phyloP scores from a whole-genome alignment of 2,797 vertebrate species.

The Xenentodon cancila region DNA sequence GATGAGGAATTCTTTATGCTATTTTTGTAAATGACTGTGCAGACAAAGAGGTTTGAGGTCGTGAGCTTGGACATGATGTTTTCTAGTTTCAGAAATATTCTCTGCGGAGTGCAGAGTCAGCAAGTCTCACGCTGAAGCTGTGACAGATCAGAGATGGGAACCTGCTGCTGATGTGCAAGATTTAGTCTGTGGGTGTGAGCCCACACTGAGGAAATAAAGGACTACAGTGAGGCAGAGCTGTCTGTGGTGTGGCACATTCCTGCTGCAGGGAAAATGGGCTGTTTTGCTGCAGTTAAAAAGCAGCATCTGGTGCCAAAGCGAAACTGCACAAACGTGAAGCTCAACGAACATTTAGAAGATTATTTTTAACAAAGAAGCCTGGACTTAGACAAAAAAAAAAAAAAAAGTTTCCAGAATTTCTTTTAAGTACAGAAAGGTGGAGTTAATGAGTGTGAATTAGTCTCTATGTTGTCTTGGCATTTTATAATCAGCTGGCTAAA shows the following conservation, averaged over 20 bases:
- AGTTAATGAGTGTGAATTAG: not conserved
- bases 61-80: slow-evolving; percentile 1
- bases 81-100: slow-evolving; percentile 7
- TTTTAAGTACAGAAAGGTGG: too few relatives aligned
- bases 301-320: slow-evolving; percentile 8
- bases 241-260: slow-evolving; percentile 60
- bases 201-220: slow-evolving; percentile 51
- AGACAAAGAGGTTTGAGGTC: not conserved
- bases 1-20: not conserved
- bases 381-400: too few relatives aligned
- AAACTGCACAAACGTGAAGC: slow-evolving; percentile 7
- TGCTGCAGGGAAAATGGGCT: slow-evolving; percentile 21
- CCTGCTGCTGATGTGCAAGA: slow-evolving; percentile 72
- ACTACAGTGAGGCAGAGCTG: slow-evolving; percentile 40
- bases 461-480: not conserved
- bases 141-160: slow-evolving; percentile 57
- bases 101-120: slow-evolving; percentile 24
- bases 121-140: slow-evolving; percentile 3
- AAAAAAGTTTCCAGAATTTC: too few relatives aligned
- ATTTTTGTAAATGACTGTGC: not conserved
- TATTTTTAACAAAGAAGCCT: not conserved
- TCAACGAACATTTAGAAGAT: slow-evolving; percentile 17
- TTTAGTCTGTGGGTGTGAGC: slow-evolving; percentile 63
- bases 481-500: not conserved
- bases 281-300: slow-evolving; percentile 13